phyloP scores from a whole-genome alignment of 2,888 invertebrate genomes.

The Podabrus alpinus region DNA sequence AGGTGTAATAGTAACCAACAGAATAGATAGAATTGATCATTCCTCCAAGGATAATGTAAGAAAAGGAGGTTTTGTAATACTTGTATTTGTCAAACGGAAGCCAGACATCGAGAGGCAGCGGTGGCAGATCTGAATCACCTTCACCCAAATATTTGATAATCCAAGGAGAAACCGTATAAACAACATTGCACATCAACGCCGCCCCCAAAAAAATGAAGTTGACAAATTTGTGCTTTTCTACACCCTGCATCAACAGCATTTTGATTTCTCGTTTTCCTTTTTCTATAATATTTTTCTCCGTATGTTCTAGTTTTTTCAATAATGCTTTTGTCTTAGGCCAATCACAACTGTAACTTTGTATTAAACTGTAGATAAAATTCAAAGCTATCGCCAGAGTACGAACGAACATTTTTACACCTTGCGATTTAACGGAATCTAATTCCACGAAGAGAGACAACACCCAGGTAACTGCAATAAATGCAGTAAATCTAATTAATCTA shows the following conservation, averaged over 20 bases:
- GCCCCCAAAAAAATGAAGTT: background rate
- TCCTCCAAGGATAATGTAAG: constrained; percentile 23
- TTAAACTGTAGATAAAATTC: background rate
- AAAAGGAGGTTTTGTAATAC: constrained; percentile 26
- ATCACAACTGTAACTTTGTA: background rate
- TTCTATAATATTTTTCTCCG: background rate
- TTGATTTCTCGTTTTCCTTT: background rate
- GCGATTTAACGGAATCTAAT: background rate
- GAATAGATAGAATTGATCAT: constrained; percentile 25
- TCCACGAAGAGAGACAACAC: background rate
- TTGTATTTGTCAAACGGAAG: constrained; percentile 35
- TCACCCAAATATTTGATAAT: background rate
- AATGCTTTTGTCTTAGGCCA: background rate
- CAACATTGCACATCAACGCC: background rate
- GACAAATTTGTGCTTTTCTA: too few relatives aligned
- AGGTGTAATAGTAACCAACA: constrained; percentile 25
- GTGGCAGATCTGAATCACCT: background rate
- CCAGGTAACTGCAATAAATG: background rate
- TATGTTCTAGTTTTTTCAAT: background rate
- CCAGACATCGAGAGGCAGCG: constrained; percentile 27
- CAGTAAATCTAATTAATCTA: background rate
- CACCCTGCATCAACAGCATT: background rate
- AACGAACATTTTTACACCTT: background rate
- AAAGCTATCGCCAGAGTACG: background rate
- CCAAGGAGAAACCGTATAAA: background rate